These are phyloP conservation scores for Morone chrysops DNA, from an alignment of 2,113 vertebrate species.

Conservation along the genomic window DNA sequence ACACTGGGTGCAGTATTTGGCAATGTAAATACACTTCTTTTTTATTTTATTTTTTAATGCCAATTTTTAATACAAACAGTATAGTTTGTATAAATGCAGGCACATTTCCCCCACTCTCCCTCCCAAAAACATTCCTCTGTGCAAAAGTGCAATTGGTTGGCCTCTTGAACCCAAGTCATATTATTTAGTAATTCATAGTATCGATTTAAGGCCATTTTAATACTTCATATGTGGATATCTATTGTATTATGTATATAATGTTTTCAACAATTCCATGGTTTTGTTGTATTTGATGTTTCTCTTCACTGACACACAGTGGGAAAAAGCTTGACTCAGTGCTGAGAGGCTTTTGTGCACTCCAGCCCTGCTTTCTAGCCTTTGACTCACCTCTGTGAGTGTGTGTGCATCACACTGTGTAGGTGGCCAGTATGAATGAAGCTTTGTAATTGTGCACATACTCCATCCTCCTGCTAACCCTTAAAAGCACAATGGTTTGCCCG, in stretches of 20 bases:
- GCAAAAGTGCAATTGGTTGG: too few relatives aligned
- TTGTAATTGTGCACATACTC: conserved; percentile 17
- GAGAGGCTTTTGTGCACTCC: conserved; percentile 13
- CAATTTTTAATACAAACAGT: neutral
- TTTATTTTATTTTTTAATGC: too few relatives aligned
- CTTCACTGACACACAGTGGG: neutral
- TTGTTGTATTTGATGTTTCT: neutral
- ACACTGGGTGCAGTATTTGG: neutral
- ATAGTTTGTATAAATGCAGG: neutral
- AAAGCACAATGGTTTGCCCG: neutral
- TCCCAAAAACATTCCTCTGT: too few relatives aligned
- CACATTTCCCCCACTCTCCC: neutral
- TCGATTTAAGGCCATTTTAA: too few relatives aligned
- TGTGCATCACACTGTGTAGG: conserved; percentile 24
- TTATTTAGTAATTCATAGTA: neutral
- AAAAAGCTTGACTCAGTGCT: neutral
- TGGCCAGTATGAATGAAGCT: neutral
- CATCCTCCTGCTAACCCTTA: neutral
- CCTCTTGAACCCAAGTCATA: neutral
- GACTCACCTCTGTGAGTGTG: conserved; percentile 19
- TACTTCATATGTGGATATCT: neutral
- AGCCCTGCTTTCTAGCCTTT: neutral
- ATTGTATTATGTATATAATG: neutral
- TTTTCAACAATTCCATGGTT: neutral
- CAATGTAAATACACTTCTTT: neutral